Conservation (phyloP, 2,797 vertebrate genomes). For the Neoniphon sammara region DNA sequence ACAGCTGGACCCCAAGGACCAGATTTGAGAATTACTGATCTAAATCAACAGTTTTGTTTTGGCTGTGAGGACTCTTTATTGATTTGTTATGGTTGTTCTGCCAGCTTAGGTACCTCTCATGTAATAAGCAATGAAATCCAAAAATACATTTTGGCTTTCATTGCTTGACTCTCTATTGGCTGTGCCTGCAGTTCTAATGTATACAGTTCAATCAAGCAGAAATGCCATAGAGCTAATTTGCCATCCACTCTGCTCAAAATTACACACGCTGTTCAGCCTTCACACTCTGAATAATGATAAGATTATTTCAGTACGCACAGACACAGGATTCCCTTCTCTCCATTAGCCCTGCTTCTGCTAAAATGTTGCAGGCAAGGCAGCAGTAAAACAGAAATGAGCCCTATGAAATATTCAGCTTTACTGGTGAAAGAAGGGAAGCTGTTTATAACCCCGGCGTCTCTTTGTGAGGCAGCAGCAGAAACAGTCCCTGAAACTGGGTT, state of each 20-base stretch:
- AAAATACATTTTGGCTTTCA: constrained; percentile 17
- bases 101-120: constrained; percentile 19
- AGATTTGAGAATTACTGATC: constrained; percentile 5
- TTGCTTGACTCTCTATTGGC: constrained; percentile 21
- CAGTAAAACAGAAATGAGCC: constrained; percentile 48
- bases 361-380: constrained; percentile 38
- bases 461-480: constrained; percentile 38
- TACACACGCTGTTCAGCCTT: constrained; percentile 26
- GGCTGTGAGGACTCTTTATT: constrained; percentile 31
- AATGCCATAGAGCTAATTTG: constrained; percentile 15
- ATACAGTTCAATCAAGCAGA: constrained; percentile 22
- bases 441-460: constrained; percentile 44
- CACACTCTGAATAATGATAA: constrained; percentile 31
- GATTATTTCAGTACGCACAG: not conserved
- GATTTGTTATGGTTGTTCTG: constrained; percentile 22
- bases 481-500: constrained; percentile 69
- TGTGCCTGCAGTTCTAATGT: constrained; percentile 3
- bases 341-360: constrained; percentile 33
- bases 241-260: constrained; percentile 33
- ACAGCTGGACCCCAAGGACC: not conserved
- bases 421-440: constrained; percentile 47
- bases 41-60: constrained; percentile 28
- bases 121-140: not conserved
- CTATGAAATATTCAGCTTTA: constrained; percentile 76
- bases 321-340: constrained; percentile 33